Conservation (phyloP, 2,113 vertebrate genomes). For the Oryzias javanicus region DNA sequence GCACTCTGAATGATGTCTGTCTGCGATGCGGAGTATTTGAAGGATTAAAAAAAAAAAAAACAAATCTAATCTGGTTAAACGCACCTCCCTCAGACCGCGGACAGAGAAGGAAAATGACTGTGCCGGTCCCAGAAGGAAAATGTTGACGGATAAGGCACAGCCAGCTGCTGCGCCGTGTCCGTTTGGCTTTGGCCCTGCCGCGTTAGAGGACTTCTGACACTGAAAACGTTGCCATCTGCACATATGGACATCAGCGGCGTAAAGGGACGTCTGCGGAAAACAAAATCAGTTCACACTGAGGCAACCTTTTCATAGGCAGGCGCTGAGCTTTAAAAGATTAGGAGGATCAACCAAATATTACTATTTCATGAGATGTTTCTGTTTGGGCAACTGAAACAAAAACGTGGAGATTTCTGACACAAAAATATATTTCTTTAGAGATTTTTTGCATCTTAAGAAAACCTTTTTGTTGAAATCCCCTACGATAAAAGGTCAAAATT, state of each 20-base stretch:
- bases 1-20: conserved; percentile 36
- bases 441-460: too few species aligned
- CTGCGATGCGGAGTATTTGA: conserved; percentile 47
- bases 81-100: conserved; percentile 42
- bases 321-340: conserved; percentile 1
- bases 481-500: conserved; percentile 27
- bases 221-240: conserved; percentile 46
- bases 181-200: conserved; percentile 40
- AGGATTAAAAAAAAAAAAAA: conserved; percentile 48
- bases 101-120: conserved; percentile 34
- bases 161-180: conserved; percentile 59
- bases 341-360: conserved; percentile 4
- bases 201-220: conserved; percentile 54
- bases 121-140: conserved; percentile 37
- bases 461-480: conserved; percentile 16
- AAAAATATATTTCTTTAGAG: too few species aligned
- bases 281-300: conserved; percentile 3
- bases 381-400: background rate
- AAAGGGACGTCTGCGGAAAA: conserved; percentile 26
- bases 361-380: background rate
- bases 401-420: background rate
- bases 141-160: conserved; percentile 48
- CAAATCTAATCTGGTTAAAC: conserved; percentile 55
- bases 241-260: conserved; percentile 40
- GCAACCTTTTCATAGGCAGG: background rate